Evolutionary conservation across 2,113 vertebrate genomes (phyloP), one percentile per base, ranked within the genome.

Genomic region (Tringa solitaria): DNA sequence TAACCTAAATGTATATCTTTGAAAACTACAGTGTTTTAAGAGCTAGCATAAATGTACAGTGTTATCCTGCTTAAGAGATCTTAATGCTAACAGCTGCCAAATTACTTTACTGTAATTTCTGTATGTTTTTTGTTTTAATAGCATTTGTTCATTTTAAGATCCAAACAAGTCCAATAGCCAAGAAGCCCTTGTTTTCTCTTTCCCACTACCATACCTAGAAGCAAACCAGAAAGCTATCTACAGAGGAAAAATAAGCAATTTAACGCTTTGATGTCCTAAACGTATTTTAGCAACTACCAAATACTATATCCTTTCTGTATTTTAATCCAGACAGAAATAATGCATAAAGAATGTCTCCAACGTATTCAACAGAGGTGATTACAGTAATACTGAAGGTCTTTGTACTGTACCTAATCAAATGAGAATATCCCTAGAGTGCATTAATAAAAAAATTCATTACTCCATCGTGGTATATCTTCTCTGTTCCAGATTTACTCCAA

Each of bases 401-500:
- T 50, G 63, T 56, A 72, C 41, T 53, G 77, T 80, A 81, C 59
- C 78, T 94, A 70, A 94, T 93, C 72, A 81, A 93, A 86, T 43
- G 33, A 90, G 73, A 91, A 35, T 35, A 77, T 86, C 82, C 43
- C 84, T 53, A 10, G 82, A 87, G 73, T 56, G 46, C 54, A 50
- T 94, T 82, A 95, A 65, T 45, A 96, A 87, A 54, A 70, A 84
- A 76, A 82, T 53, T 60, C 46, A 84, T 88, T 81, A 68, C 69
- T 75, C 76, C 9, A 93, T 76, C 59, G 59, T 0, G 1, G 72
- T 67, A 18, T 32, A 64, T 59, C 83, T 50, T 79, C 45, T 32
- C 27, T 41, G 64, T 28, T 78, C 61, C 56, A 87, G 39, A 64
- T 48, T 75, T 70, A 63, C 59, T n/a, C 61, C 69, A 68, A 79